A percentile compares a stretch with the other conserved stretches of the same genome.
Evolutionary conservation across 2,888 invertebrate genomes (phyloP).

Genomic region (Iphiclides podalirius): DNA sequence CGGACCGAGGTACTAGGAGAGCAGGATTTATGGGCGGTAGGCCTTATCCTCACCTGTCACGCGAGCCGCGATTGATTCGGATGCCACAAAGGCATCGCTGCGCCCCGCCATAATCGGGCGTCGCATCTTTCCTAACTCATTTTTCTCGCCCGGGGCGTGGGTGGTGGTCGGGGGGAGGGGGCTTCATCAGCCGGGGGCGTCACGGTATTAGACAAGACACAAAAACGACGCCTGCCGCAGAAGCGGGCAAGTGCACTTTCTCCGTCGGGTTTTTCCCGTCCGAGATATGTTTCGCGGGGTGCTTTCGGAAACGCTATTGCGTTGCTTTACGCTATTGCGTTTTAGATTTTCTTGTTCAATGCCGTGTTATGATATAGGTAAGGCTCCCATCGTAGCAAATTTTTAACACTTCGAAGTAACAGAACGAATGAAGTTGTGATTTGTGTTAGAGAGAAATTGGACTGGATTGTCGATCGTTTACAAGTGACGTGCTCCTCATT

Average conservation of each 20-base stretch:
- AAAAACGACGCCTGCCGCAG: conserved; percentile 71
- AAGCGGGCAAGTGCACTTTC: conserved; percentile 70
- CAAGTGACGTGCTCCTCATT: too few species aligned
- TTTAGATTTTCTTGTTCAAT: too few species aligned
- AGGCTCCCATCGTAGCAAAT: too few species aligned
- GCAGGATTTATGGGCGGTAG: conserved; percentile 41
- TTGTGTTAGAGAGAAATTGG: too few species aligned
- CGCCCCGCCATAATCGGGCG: conserved; percentile 74
- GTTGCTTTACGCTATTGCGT: not conserved
- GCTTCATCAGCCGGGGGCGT: conserved; percentile 72
- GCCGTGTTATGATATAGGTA: too few species aligned
- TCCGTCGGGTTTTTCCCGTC: conserved; percentile 56
- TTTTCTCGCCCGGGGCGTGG: conserved; percentile 75
- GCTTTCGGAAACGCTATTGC: not conserved
- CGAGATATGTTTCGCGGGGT: not conserved
- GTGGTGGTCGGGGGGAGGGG: conserved; percentile 41
- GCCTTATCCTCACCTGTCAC: conserved; percentile 40
- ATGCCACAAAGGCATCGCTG: conserved; percentile 66
- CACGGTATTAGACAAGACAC: conserved; percentile 79
- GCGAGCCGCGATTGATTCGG: conserved; percentile 69
- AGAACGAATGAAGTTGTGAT: too few species aligned
- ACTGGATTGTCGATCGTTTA: too few species aligned
- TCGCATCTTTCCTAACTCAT: conserved; percentile 81
- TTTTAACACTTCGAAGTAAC: too few species aligned
- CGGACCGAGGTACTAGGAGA: conserved; percentile 40